A percentile compares a stretch with the other conserved stretches of the same genome.
Evolutionary conservation across 2,797 vertebrate species (phyloP).

Genomic region (Artibeus jamaicensis): DNA sequence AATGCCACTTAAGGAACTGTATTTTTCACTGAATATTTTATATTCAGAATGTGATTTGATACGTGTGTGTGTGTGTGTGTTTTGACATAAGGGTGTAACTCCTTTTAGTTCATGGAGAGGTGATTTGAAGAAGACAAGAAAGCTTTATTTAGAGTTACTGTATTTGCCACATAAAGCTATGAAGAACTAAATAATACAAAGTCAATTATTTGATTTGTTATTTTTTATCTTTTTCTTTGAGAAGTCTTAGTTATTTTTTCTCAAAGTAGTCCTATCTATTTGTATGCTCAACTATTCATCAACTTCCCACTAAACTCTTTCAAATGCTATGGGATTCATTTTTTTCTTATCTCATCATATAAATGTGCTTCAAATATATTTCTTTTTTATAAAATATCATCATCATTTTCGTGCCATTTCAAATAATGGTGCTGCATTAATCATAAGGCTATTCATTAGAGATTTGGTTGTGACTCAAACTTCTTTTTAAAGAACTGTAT

Average conservation of each 20-base stretch:
- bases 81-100: neutral
- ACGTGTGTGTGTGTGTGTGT: neutral
- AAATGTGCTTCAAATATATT: conserved; percentile 64
- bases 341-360: conserved; percentile 62
- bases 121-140: conserved; percentile 61
- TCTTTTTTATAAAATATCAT: conserved; percentile 74
- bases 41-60: conserved; percentile 36
- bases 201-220: conserved; percentile 39
- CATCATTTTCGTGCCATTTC: conserved; percentile 68
- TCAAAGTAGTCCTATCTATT: neutral
- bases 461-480: conserved; percentile 74
- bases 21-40: conserved; percentile 63
- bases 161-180: conserved; percentile 13
- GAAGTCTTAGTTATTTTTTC: conserved; percentile 48
- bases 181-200: conserved; percentile 31
- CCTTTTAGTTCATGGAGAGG: conserved; percentile 29
- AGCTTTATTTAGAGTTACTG: conserved; percentile 46
- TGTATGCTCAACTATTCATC: conserved; percentile 4
- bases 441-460: conserved; percentile 65
- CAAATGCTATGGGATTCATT: conserved; percentile 60
- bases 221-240: conserved; percentile 53
- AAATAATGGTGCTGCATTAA: conserved; percentile 68
- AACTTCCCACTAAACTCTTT: conserved; percentile 38
- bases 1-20: conserved; percentile 21
- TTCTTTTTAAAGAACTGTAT: conserved; percentile 47